A percentile compares a stretch with the other conserved stretches of the same genome.
Conservation (phyloP, 2,888 invertebrate genomes). For the Tholera decimalis region DNA sequence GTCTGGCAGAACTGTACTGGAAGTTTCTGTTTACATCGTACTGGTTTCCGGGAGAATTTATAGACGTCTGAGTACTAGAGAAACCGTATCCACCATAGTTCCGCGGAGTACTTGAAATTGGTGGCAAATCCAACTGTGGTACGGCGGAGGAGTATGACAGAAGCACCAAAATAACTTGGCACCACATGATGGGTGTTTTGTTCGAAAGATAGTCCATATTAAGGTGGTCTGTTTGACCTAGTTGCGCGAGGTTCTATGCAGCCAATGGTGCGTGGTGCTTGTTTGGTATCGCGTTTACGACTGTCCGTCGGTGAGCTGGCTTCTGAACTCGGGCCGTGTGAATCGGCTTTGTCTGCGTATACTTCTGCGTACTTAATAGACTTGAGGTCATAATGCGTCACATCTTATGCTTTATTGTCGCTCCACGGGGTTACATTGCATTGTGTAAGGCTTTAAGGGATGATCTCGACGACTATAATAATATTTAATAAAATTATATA, state of each 20-base stretch:
- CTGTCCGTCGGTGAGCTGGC: slow-evolving; percentile 75
- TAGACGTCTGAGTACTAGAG: slow-evolving; percentile 82
- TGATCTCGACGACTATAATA: slow-evolving; percentile 5
- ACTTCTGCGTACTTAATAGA: slow-evolving; percentile 62
- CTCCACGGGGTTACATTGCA: slow-evolving; percentile 39
- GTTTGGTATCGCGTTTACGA: slow-evolving; percentile 82
- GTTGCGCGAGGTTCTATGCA: slow-evolving; percentile 68
- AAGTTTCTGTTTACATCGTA: slow-evolving; percentile 81
- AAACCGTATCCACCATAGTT: slow-evolving; percentile 82
- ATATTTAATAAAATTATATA: too few relatives aligned
- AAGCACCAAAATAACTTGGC: slow-evolving; percentile 74
- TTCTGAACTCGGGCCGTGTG: slow-evolving; percentile 85
- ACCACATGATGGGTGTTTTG: slow-evolving; percentile 75
- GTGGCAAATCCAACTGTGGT: slow-evolving; percentile 91
- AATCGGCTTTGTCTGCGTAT: slow-evolving; percentile 78
- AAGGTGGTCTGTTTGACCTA: slow-evolving; percentile 70
- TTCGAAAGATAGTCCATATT: slow-evolving; percentile 82
- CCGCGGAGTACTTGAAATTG: slow-evolving; percentile 83
- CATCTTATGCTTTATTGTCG: slow-evolving; percentile 53
- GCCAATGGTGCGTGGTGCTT: slow-evolving; percentile 86
- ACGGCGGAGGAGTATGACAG: slow-evolving; percentile 68
- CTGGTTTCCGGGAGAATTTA: slow-evolving; percentile 86
- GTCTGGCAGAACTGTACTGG: slow-evolving; percentile 81
- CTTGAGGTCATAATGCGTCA: slow-evolving; percentile 68
- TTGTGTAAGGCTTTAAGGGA: slow-evolving; percentile 36